Evolutionary conservation across 2,113 vertebrate species (phyloP), one percentile per base, ranked within the genome.

Genomic region (Catharus bicknelli): DNA sequence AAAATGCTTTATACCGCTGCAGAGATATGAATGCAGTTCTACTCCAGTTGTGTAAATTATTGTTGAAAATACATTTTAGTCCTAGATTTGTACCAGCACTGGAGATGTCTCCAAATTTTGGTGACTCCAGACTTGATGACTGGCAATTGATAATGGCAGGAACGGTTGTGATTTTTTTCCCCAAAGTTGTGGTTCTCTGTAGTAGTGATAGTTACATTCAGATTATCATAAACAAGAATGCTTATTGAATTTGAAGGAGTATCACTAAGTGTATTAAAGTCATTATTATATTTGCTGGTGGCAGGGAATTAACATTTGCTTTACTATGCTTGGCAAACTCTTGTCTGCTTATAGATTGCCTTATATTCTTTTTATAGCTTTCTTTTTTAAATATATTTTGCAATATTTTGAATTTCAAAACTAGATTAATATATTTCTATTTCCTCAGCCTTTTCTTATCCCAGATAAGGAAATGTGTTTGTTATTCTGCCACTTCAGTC

Each of bases 121-220:
- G 6, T 67, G 57, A 59, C 38, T 74, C 16, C 11, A 59, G 10
- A 15, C 73, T 89, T 87, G 57, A 36, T 1, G 2, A 54, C 12
- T 76, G 42, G 19, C 11, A 79, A 13, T 17, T 87, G 23, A 63
- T 55, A 87, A 92, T 38, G 30, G 6, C 48, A 89, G 45, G 50
- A 87, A 40, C n/a, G 4, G 45, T 80, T 80, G 16, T 22, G 10
- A 1, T 2, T 0, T 2, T 36, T 36, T 45, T 42, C 3, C 13
- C 15, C 12, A 17, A 43, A 78, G 8, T 4, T 57, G 7, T 79
- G 15, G 34, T 84, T 81, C 19, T 55, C 9, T 76, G 30, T 72
- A 53, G 17, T 68, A 48, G 25, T 73, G n/a, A 21, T 73, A 30
- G 10, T 72, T 82, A 34, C 47, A 40, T 63, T 63, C 17, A 76